Conservation (phyloP, 2,113 vertebrate genomes). For the Sander vitreus region DNA sequence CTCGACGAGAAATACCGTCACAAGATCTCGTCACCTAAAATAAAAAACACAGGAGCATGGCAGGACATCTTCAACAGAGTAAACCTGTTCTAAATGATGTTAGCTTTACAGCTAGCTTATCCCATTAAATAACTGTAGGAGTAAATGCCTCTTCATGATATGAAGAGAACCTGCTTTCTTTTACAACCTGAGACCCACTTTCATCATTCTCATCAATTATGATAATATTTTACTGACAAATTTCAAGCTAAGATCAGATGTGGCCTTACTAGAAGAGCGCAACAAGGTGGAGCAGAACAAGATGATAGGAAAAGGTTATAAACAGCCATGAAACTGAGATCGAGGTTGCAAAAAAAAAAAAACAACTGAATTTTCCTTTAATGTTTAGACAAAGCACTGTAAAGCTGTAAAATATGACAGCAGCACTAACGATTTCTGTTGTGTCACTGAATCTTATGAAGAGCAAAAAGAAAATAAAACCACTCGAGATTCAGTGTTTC, state of each 20-base stretch:
- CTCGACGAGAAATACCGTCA: too few relatives aligned
- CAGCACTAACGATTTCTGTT: conserved; percentile 17
- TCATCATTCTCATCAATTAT: neutral
- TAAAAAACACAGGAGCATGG: neutral
- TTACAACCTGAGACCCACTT: neutral
- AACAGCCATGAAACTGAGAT: neutral
- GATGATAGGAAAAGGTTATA: neutral
- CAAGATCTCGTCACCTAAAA: neutral
- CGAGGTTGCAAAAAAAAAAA: neutral
- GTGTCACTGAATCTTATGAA: conserved; percentile 30
- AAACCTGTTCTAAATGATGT: neutral
- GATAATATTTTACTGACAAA: neutral
- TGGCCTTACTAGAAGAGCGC: neutral
- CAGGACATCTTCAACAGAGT: neutral
- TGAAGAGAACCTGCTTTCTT: neutral
- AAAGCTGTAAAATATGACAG: neutral
- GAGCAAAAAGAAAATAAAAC: conserved; percentile 7
- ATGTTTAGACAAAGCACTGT: neutral
- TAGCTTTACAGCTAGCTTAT: neutral
- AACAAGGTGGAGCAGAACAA: neutral
- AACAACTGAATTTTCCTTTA: neutral
- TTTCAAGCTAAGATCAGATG: neutral
- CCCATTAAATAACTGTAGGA: neutral
- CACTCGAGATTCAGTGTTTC: neutral
- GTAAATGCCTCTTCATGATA: neutral